phyloP scores from a whole-genome alignment of 2,113 vertebrate species.

The Gorsachius goisagi region DNA sequence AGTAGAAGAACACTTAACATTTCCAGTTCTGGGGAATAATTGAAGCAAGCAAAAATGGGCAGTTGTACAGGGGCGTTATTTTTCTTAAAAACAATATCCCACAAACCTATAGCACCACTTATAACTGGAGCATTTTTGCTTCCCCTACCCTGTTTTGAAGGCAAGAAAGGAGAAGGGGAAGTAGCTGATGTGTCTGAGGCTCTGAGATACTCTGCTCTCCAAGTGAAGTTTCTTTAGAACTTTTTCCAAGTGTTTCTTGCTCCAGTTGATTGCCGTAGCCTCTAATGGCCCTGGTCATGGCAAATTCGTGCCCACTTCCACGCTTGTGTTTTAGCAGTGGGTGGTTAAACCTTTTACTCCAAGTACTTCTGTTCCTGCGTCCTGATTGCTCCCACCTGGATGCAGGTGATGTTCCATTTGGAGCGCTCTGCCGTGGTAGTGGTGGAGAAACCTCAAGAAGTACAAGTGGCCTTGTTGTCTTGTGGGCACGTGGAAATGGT shows the following conservation, averaged over 20 bases:
- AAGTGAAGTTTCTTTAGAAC: not conserved
- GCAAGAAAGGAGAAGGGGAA: not conserved
- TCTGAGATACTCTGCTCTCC: not conserved
- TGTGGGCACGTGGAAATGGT: not conserved
- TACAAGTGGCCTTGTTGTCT: not conserved
- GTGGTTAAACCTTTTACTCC: not conserved
- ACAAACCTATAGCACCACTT: not conserved
- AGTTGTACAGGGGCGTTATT: not conserved
- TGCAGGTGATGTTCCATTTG: not conserved
- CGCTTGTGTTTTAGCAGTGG: not conserved
- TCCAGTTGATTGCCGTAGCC: accelerated
- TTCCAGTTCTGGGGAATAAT: not conserved
- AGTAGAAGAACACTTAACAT: not conserved
- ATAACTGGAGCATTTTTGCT: not conserved
- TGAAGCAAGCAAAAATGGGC: not conserved
- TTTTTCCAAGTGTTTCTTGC: not conserved
- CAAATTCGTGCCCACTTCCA: accelerated
- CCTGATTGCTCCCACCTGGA: not conserved
- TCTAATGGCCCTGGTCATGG: accelerated
- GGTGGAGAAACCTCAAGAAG: not conserved
- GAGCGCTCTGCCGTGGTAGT: accelerated
- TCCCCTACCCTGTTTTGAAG: not conserved
- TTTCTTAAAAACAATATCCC: not conserved
- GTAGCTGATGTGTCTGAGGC: not conserved
- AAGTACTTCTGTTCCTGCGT: not conserved